phyloP scores from a whole-genome alignment of 2,797 vertebrate species.

The Antennarius maculatus region DNA sequence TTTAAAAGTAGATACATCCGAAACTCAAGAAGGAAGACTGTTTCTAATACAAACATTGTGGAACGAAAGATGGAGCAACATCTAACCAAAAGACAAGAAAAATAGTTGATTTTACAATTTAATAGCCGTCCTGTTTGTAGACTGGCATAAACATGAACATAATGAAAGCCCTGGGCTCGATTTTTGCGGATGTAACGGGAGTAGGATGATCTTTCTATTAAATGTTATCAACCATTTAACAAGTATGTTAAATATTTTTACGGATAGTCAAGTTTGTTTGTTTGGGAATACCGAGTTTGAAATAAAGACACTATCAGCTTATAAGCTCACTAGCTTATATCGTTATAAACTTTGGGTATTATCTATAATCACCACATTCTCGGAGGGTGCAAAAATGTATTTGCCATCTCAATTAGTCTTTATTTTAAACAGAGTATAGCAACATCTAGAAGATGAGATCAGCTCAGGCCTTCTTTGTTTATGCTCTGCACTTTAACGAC shows the following conservation, averaged over 20 bases:
- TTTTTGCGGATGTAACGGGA: neutral
- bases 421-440: too few species aligned
- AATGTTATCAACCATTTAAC: neutral
- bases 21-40: slow-evolving; percentile 7
- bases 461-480: too few species aligned
- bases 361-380: too few species aligned
- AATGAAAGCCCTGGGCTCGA: slow-evolving; percentile 15
- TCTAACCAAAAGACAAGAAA: neutral
- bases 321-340: too few species aligned
- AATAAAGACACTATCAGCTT: too few species aligned
- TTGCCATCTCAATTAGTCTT: too few species aligned
- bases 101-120: slow-evolving; percentile 8
- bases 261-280: neutral
- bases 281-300: too few species aligned
- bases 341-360: too few species aligned
- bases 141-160: slow-evolving; percentile 6
- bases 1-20: slow-evolving; percentile 1
- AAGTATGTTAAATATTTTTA: too few species aligned
- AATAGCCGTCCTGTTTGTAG: slow-evolving; percentile 1
- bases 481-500: too few species aligned
- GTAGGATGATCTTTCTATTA: neutral
- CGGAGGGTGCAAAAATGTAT: too few species aligned
- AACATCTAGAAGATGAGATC: too few species aligned
- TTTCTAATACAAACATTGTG: slow-evolving; percentile 2
- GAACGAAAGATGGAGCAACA: neutral